Evolutionary conservation across 2,888 invertebrate genomes (phyloP), one percentile per base, ranked within the genome.

Genomic region (Metallyticus violacea): DNA sequence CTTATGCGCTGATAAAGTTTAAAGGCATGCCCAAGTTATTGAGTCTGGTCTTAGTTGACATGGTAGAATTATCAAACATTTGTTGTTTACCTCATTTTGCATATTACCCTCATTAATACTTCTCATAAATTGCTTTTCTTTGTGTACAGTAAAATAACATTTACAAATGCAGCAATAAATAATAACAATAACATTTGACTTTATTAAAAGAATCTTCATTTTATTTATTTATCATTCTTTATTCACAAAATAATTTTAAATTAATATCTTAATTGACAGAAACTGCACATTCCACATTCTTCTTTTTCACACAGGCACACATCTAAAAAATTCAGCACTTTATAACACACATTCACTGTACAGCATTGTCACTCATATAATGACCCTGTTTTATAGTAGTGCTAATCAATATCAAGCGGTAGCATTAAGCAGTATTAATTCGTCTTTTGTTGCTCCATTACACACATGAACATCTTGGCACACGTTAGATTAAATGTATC

Each of bases 381-480:
- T 4, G 40, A 62, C 40, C 40, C 40, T 62, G 40, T 62, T 62
- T 62, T 62, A 62, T 62, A 62, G 40, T 22, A 62, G 6, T 62
- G 40, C 40, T 62, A 62, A 62, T 62, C 40, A 62, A 9, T 62
- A 62, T 62, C 40, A 62, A 62, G 40, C 40, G 22, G 40, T 62
- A 62, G 40, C 40, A 62, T 78, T 26, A 78, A 25, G 26, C 26
- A 5, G 78, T 26, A 0, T 26, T 78, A 82, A n/a, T 85, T 15
- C 27, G 26, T 86, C 84, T 88, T 88, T 25, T 40, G 83, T 82
- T 94, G 94, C 91, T 97, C 96, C 86, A 96, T 95, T 89, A 97
- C 94, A 90, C 97, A 97, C 89, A 97, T 92, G 91, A 97, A 97
- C 90, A 97, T 92, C 92, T 97, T 97, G 1, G 97, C 96, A 91